Evolutionary conservation across 2,113 vertebrate genomes (phyloP), one percentile per base, ranked within the genome.

Genomic region (Bombycilla garrulus): DNA sequence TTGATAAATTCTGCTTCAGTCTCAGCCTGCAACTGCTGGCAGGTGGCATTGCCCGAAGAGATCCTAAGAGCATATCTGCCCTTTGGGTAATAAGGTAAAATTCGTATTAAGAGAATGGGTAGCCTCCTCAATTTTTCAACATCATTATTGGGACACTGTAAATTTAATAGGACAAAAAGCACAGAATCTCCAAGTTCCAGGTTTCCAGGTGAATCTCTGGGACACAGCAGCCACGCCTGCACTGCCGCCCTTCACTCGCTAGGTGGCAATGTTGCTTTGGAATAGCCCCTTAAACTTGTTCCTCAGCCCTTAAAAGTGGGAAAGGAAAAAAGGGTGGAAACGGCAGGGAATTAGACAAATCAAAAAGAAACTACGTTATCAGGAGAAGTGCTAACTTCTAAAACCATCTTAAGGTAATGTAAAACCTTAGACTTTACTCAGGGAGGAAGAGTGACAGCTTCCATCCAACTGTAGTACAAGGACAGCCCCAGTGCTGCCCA

Each of bases 221-320:
- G 38, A 18, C 7, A 6, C 3, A 19, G 9, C 69, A 65, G 56
- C 24, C 69, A 64, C 9, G 4, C 47, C 38, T 50, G 80, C 61
- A 95, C 31, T 91, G 45, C 88, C 25, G 28, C 53, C 44, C 40
- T 58, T 17, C 38, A 11, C 12, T 84, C 97, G 40, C 95, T 93
- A 95, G 96, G 88, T 93, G 97, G 54, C 88, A 88, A 60, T 66
- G 76, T 92, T 95, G 81, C 78, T 93, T 62, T 58, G 82, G 56
- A 95, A 86, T 22, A 90, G 3, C 44, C 15, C 35, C 60, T 57
- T 16, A 29, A 81, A 78, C 25, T 1, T 15, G 36, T 11, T 38
- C 23, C 38, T 64, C 69, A 15, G 47, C 17, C 51, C 25, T 53
- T 64, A 79, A 91, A 83, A 73, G 0, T 2, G 56, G n/a, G 82